Conservation (phyloP, 2,113 vertebrate genomes). For the Trogon surrucura region DNA sequence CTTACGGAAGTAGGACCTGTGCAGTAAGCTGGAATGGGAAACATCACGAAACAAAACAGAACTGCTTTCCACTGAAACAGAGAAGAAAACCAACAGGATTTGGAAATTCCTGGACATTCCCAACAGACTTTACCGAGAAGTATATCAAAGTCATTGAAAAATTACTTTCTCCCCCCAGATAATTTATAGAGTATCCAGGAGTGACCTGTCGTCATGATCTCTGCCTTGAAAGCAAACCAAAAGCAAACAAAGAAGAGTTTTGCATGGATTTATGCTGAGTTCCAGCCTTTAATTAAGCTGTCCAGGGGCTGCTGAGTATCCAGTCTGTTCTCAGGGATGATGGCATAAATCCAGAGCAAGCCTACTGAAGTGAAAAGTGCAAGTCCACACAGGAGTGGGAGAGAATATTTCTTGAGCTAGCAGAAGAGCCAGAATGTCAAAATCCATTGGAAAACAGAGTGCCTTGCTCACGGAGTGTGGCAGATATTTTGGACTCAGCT, state of each 20-base stretch:
- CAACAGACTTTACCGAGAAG: background rate
- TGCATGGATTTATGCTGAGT: slow-evolving; percentile 37
- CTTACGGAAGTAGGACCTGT: background rate
- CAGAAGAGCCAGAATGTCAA: background rate
- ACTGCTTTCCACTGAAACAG: background rate
- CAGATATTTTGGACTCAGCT: background rate
- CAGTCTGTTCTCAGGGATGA: background rate
- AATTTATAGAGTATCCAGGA: slow-evolving; percentile 17
- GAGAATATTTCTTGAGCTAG: background rate
- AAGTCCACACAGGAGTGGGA: background rate
- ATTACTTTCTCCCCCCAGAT: background rate
- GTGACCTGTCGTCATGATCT: slow-evolving; percentile 14
- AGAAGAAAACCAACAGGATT: background rate
- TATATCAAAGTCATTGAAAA: slow-evolving; percentile 49
- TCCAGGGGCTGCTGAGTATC: background rate
- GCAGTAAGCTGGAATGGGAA: background rate
- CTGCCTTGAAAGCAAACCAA: slow-evolving; percentile 51
- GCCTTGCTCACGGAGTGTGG: background rate
- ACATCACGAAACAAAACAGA: background rate
- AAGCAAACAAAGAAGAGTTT: slow-evolving; percentile 41
- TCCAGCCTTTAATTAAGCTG: slow-evolving; percentile 43
- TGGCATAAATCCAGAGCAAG: slow-evolving; percentile 13
- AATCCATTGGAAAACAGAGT: background rate
- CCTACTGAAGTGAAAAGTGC: background rate
- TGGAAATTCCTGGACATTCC: slow-evolving; percentile 21